Evolutionary conservation across 2,797 vertebrate species (phyloP), one percentile per base, ranked within the genome.

Genomic region (Microctenopoma steveboyesi): DNA sequence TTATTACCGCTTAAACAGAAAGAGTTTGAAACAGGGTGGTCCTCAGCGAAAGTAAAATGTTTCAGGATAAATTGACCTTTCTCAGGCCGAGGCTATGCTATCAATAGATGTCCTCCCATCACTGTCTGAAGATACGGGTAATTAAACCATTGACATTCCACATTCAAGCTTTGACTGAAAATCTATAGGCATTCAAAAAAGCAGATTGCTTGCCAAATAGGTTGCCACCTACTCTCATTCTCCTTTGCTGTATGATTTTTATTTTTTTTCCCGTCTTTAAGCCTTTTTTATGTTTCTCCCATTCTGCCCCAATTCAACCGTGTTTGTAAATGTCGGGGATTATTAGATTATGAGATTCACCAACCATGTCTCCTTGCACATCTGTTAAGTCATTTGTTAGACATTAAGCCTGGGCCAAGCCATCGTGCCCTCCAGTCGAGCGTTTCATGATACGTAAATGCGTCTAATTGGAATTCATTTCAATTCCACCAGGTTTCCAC

Each of bases 401-500:
- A 75, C 72, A 76, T 75, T 70, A 69, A 53, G 74, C 56, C 67
- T 55, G 75, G 80, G 55, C 76, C 45, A 5, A 74, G 58, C 63
- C 85, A 79, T 85, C 78, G 68, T 40, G 69, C 69, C 64, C 42
- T 64, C 79, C 71, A 76, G 69, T 68, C 59, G n/a, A 82, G 75
- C 58, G 7, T 81, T 68, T 65, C 61, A 56, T 85, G 78, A 53
- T 54, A 54, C 30, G 50, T 76, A 84, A 87, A 84, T 78, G 69
- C 81, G 60, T 74, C 66, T 92, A 84, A 92, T 72, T 81, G 76
- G 79, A 90, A 81, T 84, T 69, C 14, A 1, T 86, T 86, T 83
- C 68, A 13, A 81, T 89, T 79, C 69, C 78, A 87, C 78, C 90
- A 99, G 98, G 91, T 99, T 99, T 89, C 98, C 98, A 60, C 97